A percentile compares a stretch with the other conserved stretches of the same genome.
Conservation (phyloP, 1,140 invertebrate species). For the Bicyclus anynana region DNA sequence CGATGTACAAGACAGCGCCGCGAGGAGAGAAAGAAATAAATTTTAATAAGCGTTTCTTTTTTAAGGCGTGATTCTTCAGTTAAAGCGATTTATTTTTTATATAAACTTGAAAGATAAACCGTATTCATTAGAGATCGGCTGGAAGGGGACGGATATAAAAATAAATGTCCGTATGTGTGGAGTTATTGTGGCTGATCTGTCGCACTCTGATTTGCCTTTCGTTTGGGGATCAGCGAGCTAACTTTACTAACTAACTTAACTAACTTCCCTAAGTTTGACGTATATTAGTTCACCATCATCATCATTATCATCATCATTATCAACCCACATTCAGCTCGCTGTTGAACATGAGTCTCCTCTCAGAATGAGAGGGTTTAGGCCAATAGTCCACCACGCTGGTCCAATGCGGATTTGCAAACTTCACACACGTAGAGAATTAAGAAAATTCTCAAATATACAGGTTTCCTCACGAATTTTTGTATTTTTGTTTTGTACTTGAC, state of each 20-base stretch:
- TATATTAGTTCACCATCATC: no score
- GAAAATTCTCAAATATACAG: no score
- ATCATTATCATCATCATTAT: no score
- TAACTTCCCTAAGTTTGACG: no score
- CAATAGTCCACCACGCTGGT: no score
- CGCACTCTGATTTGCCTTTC: constrained; percentile 43
- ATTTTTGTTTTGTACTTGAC: no score
- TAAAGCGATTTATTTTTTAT: constrained; percentile 78
- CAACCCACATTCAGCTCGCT: no score
- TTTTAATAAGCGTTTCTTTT: constrained; percentile 78
- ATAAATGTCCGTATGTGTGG: constrained; percentile 65
- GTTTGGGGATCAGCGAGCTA: not conserved
- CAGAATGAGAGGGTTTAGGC: no score
- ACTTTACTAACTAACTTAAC: not conserved
- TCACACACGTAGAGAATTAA: no score
- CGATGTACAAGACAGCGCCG: constrained; percentile 71
- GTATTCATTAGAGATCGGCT: constrained; percentile 76
- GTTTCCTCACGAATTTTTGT: no score
- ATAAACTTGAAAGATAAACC: constrained; percentile 74
- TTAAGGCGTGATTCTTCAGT: constrained; percentile 77
- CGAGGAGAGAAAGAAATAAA: constrained; percentile 76
- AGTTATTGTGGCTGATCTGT: constrained; percentile 74
- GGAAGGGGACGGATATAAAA: constrained; percentile 73
- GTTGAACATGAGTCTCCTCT: no score
- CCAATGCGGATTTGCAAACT: no score